Evolutionary conservation across 2,888 invertebrate genomes (phyloP).

Genomic region (Andrena bicolor): DNA sequence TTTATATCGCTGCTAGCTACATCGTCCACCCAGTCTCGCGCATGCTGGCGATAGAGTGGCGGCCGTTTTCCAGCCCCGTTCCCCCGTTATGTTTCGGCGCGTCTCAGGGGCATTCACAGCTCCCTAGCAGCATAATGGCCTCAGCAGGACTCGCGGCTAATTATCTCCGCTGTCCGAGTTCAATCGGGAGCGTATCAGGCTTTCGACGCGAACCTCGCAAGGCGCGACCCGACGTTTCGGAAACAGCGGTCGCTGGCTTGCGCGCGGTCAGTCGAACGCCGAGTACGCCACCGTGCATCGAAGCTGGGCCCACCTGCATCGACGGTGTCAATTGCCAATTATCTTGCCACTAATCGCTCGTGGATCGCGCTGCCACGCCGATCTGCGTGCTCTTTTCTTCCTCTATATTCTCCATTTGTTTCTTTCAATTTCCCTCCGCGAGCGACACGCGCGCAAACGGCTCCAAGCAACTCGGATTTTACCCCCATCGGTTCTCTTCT

Average conservation of each 20-base stretch:
- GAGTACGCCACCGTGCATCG: constrained; percentile 24
- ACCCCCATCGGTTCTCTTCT: background rate
- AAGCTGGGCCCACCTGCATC: constrained; percentile 47
- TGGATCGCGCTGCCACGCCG: constrained; percentile 43
- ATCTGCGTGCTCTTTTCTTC: constrained; percentile 14
- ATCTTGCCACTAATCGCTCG: constrained; percentile 48
- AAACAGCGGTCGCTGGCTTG: background rate
- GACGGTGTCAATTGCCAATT: constrained; percentile 57
- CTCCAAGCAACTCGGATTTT: constrained; percentile 5
- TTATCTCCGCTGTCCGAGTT: constrained; percentile 36
- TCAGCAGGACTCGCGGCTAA: constrained; percentile 41
- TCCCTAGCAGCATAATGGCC: constrained; percentile 52
- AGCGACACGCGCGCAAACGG: constrained; percentile 10
- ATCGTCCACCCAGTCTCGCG: background rate
- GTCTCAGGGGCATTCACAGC: constrained; percentile 43
- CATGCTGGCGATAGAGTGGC: background rate
- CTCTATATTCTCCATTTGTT: background rate
- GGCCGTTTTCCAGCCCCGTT: background rate
- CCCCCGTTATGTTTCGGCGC: background rate
- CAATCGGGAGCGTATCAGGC: constrained; percentile 29
- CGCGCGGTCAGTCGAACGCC: constrained; percentile 32
- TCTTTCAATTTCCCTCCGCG: background rate
- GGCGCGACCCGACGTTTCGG: constrained; percentile 2
- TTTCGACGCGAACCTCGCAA: background rate
- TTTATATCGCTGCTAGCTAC: background rate